Evolutionary conservation across 2,113 vertebrate species (phyloP), one percentile per base, ranked within the genome.

Genomic region (Brachypodius melanocephalos): DNA sequence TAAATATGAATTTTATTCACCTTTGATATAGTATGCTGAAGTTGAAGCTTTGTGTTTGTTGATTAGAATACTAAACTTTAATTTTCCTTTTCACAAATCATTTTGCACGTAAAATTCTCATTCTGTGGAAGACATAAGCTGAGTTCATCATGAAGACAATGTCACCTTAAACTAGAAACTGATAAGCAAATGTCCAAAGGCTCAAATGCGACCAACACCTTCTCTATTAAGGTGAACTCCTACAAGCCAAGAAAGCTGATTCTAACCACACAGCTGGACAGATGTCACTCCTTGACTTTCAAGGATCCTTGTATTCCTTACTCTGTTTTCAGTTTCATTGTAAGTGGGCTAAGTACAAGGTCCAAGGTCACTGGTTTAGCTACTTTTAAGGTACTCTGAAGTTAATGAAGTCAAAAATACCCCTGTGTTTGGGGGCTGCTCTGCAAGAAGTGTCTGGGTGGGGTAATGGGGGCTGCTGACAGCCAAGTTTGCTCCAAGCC

Each of bases 61-160:
- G 17, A 71, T 49, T 54, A 58, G 9, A 12, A 28, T 18, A 43
- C 34, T 72, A 68, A 57, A 69, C 29, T 73, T 89, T 43, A 58
- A 51, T 52, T 63, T 32, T 12, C 14, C 2, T 79, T 85, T 68
- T 54, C 9, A 89, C 6, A 34, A 75, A 52, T 58, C 32, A 42
- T 87, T 75, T 89, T 10, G 19, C 9, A 49, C 40, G 85, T 88
- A 18, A 65, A 90, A 73, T 52, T 82, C 52, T 68, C 9, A 24
- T 46, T 55, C 28, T 13, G 10, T 63, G 21, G 19, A 76, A 85
- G 89, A 14, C 8, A 8, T 19, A n/a, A 75, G 36, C 14, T 9
- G 9, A 75, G 29, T 29, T 14, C 14, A 66, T 58, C 2, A 3
- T 0, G 0, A 90, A 46, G 59, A 58, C 31, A 55, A 40, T 1